A percentile compares a stretch with the other conserved stretches of the same genome.
Conservation (phyloP, 2,888 invertebrate genomes). For the Cheiracanthium punctorium region DNA sequence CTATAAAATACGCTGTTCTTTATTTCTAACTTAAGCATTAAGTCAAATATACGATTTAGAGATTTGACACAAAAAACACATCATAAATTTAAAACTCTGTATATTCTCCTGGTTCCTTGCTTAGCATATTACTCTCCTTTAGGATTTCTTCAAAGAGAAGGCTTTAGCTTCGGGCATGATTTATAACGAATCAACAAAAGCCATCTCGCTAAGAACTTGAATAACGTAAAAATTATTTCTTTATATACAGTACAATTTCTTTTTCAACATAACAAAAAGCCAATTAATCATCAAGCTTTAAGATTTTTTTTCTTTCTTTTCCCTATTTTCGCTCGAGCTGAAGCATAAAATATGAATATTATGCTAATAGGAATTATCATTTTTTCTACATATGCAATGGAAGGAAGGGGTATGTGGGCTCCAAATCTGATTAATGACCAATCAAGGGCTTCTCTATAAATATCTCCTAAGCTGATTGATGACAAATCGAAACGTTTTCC, state of each 20-base stretch:
- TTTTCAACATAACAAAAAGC: conserved; percentile 19
- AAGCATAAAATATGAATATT: conserved; percentile 44
- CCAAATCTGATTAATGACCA: background rate
- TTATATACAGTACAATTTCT: background rate
- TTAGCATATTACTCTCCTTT: too few species aligned
- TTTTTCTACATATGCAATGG: background rate
- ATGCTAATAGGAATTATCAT: conserved; percentile 44
- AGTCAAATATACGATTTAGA: too few species aligned
- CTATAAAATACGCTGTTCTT: too few species aligned
- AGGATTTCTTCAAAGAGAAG: background rate
- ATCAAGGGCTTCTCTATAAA: background rate
- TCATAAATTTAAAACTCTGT: too few species aligned
- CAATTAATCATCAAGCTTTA: conserved; percentile 53
- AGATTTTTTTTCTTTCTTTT: conserved; percentile 21
- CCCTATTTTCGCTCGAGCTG: background rate
- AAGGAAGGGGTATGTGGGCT: too few species aligned
- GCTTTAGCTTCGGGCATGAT: background rate
- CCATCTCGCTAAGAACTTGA: background rate
- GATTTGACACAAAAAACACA: too few species aligned
- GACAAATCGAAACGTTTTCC: background rate
- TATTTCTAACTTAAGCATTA: too few species aligned
- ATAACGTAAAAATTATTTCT: background rate
- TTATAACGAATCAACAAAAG: conserved; percentile 2
- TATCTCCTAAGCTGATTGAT: background rate
- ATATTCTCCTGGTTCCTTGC: too few species aligned